A percentile compares a stretch with the other conserved stretches of the same genome.
Conservation (phyloP, 2,113 vertebrate genomes). For the Thryonomys swinderianus region DNA sequence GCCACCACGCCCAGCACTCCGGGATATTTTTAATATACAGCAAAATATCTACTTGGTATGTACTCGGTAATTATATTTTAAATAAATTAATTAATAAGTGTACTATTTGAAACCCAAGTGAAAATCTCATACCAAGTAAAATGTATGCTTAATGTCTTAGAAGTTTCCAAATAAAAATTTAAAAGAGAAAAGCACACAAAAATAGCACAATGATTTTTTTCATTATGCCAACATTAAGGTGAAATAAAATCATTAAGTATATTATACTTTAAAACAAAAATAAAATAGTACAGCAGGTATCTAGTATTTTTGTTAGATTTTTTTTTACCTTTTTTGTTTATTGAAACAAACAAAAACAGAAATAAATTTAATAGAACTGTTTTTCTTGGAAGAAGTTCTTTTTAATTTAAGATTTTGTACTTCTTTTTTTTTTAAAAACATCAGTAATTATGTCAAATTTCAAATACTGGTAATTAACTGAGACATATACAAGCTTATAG, state of each 20-base stretch:
- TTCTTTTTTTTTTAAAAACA: background rate
- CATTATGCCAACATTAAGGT: background rate
- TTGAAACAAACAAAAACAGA: background rate
- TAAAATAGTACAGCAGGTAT: background rate
- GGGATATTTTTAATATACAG: background rate
- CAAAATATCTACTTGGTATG: background rate
- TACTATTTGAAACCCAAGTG: background rate
- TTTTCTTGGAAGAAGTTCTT: background rate
- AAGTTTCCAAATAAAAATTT: background rate
- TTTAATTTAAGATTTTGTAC: background rate
- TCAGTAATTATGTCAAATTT: background rate
- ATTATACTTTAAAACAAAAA: background rate
- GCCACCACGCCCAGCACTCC: no score
- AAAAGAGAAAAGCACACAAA: background rate
- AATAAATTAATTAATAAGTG: background rate
- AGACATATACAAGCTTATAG: background rate
- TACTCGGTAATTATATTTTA: background rate
- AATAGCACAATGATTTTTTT: background rate
- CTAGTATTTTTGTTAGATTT: background rate
- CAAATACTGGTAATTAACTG: background rate
- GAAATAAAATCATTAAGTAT: constrained; percentile 1
- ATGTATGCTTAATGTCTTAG: background rate
- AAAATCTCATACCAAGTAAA: background rate
- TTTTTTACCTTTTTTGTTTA: background rate
- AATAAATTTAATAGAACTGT: background rate